Conservation (phyloP, 2,113 vertebrate species). For the Camelus dromedarius region DNA sequence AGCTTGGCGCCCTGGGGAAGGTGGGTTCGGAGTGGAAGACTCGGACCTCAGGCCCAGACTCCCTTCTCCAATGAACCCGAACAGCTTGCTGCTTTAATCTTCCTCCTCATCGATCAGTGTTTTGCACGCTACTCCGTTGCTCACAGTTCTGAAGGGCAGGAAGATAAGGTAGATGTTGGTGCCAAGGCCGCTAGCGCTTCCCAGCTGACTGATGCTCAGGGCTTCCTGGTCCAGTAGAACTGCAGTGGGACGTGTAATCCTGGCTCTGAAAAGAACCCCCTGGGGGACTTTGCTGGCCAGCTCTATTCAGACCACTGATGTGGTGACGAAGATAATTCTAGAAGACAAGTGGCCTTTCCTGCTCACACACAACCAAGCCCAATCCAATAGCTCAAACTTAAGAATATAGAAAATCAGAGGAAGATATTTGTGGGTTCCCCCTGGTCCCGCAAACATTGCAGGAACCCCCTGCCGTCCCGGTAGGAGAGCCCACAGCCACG, state of each 20-base stretch:
- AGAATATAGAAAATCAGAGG: background rate
- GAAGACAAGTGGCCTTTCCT: background rate
- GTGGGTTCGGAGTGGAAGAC: background rate
- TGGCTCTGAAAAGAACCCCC: background rate
- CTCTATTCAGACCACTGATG: no score
- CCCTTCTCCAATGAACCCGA: rapidly evolving
- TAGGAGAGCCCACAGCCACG: rapidly evolving
- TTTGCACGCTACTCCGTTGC: no score
- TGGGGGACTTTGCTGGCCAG: no score
- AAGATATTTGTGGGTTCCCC: background rate
- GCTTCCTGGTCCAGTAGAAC: background rate
- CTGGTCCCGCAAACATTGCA: background rate
- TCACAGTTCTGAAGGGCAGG: background rate
- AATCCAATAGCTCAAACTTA: background rate
- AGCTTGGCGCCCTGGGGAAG: rapidly evolving
- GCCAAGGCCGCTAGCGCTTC: background rate
- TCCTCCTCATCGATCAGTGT: background rate
- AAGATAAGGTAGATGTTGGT: background rate
- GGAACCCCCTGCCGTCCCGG: no score
- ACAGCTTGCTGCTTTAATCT: background rate
- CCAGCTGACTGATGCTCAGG: background rate
- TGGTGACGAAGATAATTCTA: background rate
- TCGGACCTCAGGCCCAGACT: background rate
- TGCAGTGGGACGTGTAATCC: background rate
- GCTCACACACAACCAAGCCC: no score